phyloP scores from a whole-genome alignment of 1,140 invertebrate genomes.

The Aphelenchoides avenae region DNA sequence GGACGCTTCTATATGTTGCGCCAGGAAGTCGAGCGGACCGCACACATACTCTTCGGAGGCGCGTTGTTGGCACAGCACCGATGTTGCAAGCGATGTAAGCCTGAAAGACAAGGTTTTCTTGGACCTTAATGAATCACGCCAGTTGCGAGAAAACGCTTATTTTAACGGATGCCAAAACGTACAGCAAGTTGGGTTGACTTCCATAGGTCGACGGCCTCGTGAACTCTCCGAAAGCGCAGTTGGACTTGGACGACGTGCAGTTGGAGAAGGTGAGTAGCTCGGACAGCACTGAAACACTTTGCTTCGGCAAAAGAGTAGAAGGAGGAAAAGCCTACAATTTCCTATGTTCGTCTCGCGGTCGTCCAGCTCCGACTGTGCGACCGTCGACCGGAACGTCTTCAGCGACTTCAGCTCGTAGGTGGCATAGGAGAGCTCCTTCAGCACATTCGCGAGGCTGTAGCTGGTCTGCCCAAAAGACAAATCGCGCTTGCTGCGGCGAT shows the following conservation, averaged over 20 bases:
- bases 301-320: not conserved
- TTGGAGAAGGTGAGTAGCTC: slow-evolving; percentile 41
- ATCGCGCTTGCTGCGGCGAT: slow-evolving; percentile 13
- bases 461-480: slow-evolving; percentile 1
- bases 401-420: slow-evolving; percentile 36
- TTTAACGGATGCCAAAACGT: slow-evolving; percentile 4
- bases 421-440: slow-evolving; percentile 25
- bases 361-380: slow-evolving; percentile 4
- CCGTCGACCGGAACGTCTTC: slow-evolving; percentile 7
- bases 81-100: slow-evolving; percentile 35
- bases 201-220: slow-evolving; percentile 9
- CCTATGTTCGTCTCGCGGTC: slow-evolving; percentile 10
- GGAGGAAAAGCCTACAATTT: slow-evolving; percentile 22
- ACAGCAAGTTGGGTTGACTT: slow-evolving; percentile 24
- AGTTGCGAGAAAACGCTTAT: slow-evolving; percentile 2
- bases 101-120: slow-evolving; percentile 8
- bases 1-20: too few species aligned
- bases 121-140: not conserved
- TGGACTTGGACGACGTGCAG: slow-evolving; percentile 8
- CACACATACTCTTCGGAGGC: slow-evolving; percentile 35
- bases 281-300: slow-evolving; percentile 30
- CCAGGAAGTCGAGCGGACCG: not conserved
- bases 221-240: slow-evolving; percentile 37
- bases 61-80: slow-evolving; percentile 37
- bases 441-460: slow-evolving; percentile 27